A percentile compares a stretch with the other conserved stretches of the same genome.
Evolutionary conservation across 2,797 vertebrate species (phyloP).

Genomic region (Bradypodion pumilum): DNA sequence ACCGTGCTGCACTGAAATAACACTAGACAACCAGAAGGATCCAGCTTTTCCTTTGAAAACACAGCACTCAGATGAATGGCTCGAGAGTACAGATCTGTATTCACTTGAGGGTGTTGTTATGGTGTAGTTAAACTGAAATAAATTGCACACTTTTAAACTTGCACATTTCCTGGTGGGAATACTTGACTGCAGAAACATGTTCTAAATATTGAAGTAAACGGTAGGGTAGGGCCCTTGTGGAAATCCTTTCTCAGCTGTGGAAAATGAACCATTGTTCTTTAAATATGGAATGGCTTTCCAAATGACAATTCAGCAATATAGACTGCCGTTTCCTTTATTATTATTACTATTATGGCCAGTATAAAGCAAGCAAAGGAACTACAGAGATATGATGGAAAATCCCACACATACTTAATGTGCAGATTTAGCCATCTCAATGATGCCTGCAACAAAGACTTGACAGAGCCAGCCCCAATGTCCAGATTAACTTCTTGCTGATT

Average conservation of each 20-base stretch:
- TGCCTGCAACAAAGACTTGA: background rate
- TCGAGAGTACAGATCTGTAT: conserved; percentile 57
- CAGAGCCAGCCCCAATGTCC: too few relatives aligned
- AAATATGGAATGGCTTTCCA: conserved; percentile 58
- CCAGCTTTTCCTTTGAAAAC: conserved; percentile 36
- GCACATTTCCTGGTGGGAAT: conserved; percentile 61
- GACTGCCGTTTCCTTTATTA: conserved; percentile 15
- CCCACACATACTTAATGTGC: conserved; percentile 26
- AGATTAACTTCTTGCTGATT: background rate
- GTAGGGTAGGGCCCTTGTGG: conserved; percentile 49
- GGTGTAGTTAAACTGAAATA: conserved; percentile 64
- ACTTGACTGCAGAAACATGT: conserved; percentile 52
- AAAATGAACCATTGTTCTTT: conserved; percentile 60
- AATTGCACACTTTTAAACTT: conserved; percentile 60
- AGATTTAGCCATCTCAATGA: conserved; percentile 14
- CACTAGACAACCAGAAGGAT: background rate
- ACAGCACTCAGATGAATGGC: conserved; percentile 31
- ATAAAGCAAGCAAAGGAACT: conserved; percentile 29
- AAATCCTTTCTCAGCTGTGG: conserved; percentile 55
- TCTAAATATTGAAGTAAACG: conserved; percentile 64
- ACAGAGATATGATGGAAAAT: conserved; percentile 23
- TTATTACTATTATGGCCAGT: conserved; percentile 32
- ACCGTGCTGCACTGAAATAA: background rate
- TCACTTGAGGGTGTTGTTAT: conserved; percentile 60
- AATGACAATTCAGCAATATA: conserved; percentile 41